Evolutionary conservation across 2,797 vertebrate genomes (phyloP), one percentile per base, ranked within the genome.

Genomic region (Bryconaethiops microstoma): DNA sequence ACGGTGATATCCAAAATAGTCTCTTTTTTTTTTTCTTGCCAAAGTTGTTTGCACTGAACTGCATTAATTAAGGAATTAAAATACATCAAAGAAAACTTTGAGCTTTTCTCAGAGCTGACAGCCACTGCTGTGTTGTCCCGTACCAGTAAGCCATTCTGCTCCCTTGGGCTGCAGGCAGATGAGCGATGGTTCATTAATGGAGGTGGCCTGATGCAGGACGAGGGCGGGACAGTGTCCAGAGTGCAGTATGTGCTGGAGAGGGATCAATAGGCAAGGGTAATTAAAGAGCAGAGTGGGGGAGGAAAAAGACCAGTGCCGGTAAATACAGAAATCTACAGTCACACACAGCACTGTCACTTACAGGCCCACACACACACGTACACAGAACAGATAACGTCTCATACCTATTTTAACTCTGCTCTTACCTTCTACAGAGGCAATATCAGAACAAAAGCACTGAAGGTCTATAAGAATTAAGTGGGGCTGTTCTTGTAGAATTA

Each of bases 221-320:
- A 12, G 88, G 88, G 86, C 67, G 10, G 76, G 77, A 29, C 59
- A 76, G 72, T 48, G 65, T 88, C 90, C 90, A 91, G 92, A 90
- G 87, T 83, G 88, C 90, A 90, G 86, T 88, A 88, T 82, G 77
- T 89, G 91, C 89, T 68, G 89, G 84, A 86, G 81, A 87, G 86
- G 86, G 90, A 95, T 95, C 94, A 91, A 95, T 95, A 93, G 91
- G 88, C 89, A 90, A 90, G 90, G 92, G 94, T 95, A 95, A 95
- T 95, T 95, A 95, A 95, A 94, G 93, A 94, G 92, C 91, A 91
- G 88, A 87, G 87, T 76, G 54, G 81, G 82, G 86, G 70, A 76
- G 80, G 74, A 62, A 74, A 65, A 77, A 54, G 71, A 70, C 65
- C 88, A 88, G 85, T 94, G 93, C 94, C 92, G 88, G 94, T 94